phyloP scores from a whole-genome alignment of 2,113 vertebrate genomes.

The Columba janthina region DNA sequence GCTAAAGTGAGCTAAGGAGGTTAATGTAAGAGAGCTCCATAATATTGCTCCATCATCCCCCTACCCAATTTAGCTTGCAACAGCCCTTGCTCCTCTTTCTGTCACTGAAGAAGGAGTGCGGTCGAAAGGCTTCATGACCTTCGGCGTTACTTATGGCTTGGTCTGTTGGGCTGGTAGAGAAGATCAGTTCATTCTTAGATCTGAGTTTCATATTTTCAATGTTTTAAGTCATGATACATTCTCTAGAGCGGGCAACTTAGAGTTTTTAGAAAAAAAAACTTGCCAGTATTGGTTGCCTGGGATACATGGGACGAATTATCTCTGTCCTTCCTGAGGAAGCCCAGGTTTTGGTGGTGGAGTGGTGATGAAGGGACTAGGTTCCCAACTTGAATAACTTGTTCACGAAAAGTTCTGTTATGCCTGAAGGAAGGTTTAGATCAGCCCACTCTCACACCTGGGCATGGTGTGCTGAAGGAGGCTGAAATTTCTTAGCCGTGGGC shows the following conservation, averaged over 20 bases:
- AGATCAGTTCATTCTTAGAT: not conserved
- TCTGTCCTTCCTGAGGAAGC: not conserved
- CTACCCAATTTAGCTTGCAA: not conserved
- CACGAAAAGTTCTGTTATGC: not conserved
- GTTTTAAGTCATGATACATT: not conserved
- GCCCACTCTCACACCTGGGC: not conserved
- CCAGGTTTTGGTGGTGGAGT: not conserved
- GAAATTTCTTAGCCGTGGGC: not conserved
- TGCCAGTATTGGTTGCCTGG: not conserved
- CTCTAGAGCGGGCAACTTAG: not conserved
- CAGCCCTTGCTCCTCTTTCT: not conserved
- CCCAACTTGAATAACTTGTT: not conserved
- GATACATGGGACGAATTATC: not conserved
- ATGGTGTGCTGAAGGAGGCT: not conserved
- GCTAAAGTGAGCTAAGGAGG: not conserved
- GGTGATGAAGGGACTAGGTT: not conserved
- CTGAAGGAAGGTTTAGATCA: not conserved
- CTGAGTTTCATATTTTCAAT: not conserved
- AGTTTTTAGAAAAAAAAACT: not conserved
- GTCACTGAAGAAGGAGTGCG: not conserved
- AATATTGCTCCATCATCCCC: not conserved
- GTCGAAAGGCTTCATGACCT: not conserved
- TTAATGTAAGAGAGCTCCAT: not conserved
- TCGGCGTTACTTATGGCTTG: not conserved
- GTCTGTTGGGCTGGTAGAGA: not conserved